These are phyloP conservation scores for Cottus gobio DNA, from an alignment of 2,113 vertebrate genomes.

Conservation along the genomic window DNA sequence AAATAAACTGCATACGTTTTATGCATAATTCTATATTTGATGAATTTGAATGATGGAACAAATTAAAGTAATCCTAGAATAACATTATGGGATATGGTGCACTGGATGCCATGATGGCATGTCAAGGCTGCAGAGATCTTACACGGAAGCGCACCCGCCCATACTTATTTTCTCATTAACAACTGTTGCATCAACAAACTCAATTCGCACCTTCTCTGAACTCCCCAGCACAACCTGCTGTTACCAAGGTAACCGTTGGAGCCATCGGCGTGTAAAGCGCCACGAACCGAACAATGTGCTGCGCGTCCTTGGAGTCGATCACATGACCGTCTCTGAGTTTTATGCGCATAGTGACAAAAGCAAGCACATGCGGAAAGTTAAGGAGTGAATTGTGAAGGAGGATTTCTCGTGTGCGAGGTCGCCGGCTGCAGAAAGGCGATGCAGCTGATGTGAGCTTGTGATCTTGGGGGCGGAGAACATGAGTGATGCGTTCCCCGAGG, in stretches of 20 bases:
- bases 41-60: slow-evolving; percentile 1
- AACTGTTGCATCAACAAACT: slow-evolving; percentile 68
- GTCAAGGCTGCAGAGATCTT: slow-evolving; percentile 35
- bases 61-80: not conserved
- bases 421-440: not conserved
- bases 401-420: slow-evolving; percentile 20
- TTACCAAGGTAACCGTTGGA: slow-evolving; percentile 79
- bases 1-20: not conserved
- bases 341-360: slow-evolving; percentile 3
- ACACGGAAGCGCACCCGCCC: slow-evolving; percentile 19
- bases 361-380: slow-evolving; percentile 20
- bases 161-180: slow-evolving; percentile 56
- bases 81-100: slow-evolving; percentile 2
- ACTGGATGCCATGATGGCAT: slow-evolving; percentile 18
- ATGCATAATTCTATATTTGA: not conserved
- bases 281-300: slow-evolving; percentile 26
- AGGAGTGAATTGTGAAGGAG: slow-evolving; percentile 2
- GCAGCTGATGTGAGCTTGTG: slow-evolving; percentile 36
- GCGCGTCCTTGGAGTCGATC: slow-evolving; percentile 48
- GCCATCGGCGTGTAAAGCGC: slow-evolving; percentile 28
- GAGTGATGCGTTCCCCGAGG: slow-evolving; percentile 51
- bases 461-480: slow-evolving; percentile 48
- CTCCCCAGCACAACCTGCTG: slow-evolving; percentile 68
- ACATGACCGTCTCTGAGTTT: not conserved
- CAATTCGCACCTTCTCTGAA: slow-evolving; percentile 71